These are phyloP conservation scores for Melanostigma gelatinosum DNA, from an alignment of 2,113 vertebrate genomes.

Conservation along the genomic window DNA sequence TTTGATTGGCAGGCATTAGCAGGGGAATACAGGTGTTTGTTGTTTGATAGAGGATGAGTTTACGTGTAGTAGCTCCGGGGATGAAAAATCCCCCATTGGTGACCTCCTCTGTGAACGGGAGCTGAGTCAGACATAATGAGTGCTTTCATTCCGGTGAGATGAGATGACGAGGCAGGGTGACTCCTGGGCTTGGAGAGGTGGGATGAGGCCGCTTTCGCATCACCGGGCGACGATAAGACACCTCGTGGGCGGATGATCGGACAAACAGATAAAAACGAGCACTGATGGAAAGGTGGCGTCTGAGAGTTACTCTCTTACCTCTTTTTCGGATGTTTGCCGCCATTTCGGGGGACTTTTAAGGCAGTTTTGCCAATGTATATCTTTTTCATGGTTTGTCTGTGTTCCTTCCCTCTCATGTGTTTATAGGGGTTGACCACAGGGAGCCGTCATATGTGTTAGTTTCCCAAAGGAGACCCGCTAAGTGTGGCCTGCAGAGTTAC, in stretches of 20 bases:
- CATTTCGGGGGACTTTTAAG: conserved; percentile 84
- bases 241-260: conserved; percentile 66
- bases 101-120: conserved; percentile 57
- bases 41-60: conserved; percentile 65
- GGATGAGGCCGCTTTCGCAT: conserved; percentile 57
- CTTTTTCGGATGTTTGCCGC: conserved; percentile 85
- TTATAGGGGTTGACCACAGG: conserved; percentile 69
- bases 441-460: conserved; percentile 61
- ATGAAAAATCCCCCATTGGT: conserved; percentile 71
- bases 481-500: conserved; percentile 63
- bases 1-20: conserved; percentile 53
- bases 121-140: conserved; percentile 76
- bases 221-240: conserved; percentile 54
- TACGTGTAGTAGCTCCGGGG: conserved; percentile 65
- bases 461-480: conserved; percentile 67
- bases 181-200: conserved; percentile 50
- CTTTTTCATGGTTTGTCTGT: conserved; percentile 86
- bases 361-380: conserved; percentile 87
- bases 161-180: conserved; percentile 69
- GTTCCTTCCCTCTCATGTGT: conserved; percentile 82
- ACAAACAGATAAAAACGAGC: conserved; percentile 66
- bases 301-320: conserved; percentile 78
- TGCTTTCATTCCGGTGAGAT: conserved; percentile 71
- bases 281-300: conserved; percentile 55
- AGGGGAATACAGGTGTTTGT: conserved; percentile 70